These are phyloP conservation scores for Mormyrops attenuatus DNA, from an alignment of 2,797 vertebrate genomes.

Conservation along the genomic window DNA sequence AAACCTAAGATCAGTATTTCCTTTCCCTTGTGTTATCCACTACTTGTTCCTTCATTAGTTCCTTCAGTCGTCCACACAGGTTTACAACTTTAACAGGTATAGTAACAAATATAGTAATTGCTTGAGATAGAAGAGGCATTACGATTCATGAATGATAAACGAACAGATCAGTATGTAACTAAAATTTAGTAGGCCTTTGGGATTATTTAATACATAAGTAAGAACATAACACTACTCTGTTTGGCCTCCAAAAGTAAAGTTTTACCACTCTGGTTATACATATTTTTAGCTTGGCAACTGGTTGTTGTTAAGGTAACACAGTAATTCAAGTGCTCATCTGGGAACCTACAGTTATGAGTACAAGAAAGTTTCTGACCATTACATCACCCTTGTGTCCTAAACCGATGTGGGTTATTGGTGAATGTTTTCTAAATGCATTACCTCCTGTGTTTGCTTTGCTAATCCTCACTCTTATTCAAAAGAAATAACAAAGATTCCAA, in stretches of 20 bases:
- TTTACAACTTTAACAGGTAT: background rate
- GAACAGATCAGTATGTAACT: background rate
- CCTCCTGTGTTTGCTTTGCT: background rate
- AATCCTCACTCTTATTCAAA: background rate
- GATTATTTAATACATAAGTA: background rate
- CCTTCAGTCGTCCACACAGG: background rate
- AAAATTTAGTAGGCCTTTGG: background rate
- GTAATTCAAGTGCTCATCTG: background rate
- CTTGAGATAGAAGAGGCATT: background rate
- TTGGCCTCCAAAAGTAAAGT: background rate
- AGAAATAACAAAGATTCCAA: background rate
- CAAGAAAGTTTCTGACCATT: background rate
- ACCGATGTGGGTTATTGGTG: background rate
- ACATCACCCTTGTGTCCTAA: background rate
- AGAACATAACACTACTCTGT: background rate
- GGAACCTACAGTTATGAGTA: background rate
- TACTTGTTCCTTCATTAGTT: background rate
- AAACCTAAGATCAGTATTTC: background rate
- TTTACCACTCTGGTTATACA: background rate
- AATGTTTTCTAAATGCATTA: background rate
- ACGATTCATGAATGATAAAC: background rate
- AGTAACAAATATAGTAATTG: background rate
- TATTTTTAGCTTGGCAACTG: background rate
- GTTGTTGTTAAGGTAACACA: too few relatives aligned
- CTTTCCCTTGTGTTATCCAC: background rate